Conservation (phyloP, 2,888 invertebrate genomes). For the Brachycybe producta region DNA sequence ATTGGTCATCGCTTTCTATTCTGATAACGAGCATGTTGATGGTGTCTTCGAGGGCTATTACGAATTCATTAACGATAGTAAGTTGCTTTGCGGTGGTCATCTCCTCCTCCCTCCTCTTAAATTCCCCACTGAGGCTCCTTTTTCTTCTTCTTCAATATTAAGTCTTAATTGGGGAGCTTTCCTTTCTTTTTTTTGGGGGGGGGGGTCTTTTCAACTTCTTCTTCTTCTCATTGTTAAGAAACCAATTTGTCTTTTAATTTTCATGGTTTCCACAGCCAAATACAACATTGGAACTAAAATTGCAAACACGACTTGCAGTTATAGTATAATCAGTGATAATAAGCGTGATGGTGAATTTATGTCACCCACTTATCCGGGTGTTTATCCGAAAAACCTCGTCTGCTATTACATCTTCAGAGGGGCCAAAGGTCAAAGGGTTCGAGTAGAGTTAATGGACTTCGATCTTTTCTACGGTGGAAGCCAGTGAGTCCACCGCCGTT, state of each 20-base stretch:
- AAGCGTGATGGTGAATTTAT: slow-evolving; percentile 71
- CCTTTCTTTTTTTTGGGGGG: too few relatives aligned
- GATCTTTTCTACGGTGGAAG: slow-evolving; percentile 96
- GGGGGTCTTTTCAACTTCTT: too few relatives aligned
- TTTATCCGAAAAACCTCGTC: slow-evolving; percentile 90
- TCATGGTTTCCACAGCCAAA: too few relatives aligned
- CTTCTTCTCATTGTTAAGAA: too few relatives aligned
- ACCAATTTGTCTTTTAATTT: too few relatives aligned
- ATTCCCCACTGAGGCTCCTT: too few relatives aligned
- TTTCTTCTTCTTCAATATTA: too few relatives aligned
- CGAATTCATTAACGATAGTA: slow-evolving; percentile 86
- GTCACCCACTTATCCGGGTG: slow-evolving; percentile 97
- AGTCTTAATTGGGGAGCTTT: too few relatives aligned
- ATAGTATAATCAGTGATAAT: slow-evolving; percentile 55
- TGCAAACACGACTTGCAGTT: slow-evolving; percentile 71
- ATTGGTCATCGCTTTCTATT: slow-evolving; percentile 85
- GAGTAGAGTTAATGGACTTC: slow-evolving; percentile 93
- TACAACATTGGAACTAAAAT: slow-evolving; percentile 83
- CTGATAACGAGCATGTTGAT: slow-evolving; percentile 73
- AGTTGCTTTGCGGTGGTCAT: slow-evolving; percentile 40
- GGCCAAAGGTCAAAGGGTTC: slow-evolving; percentile 67
- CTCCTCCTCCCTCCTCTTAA: too few relatives aligned
- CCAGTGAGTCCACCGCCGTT: too few relatives aligned
- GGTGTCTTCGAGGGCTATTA: slow-evolving; percentile 78
- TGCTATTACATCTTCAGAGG: slow-evolving; percentile 92